Evolutionary conservation across 2,888 invertebrate species (phyloP).

Genomic region (Rotaria socialis): DNA sequence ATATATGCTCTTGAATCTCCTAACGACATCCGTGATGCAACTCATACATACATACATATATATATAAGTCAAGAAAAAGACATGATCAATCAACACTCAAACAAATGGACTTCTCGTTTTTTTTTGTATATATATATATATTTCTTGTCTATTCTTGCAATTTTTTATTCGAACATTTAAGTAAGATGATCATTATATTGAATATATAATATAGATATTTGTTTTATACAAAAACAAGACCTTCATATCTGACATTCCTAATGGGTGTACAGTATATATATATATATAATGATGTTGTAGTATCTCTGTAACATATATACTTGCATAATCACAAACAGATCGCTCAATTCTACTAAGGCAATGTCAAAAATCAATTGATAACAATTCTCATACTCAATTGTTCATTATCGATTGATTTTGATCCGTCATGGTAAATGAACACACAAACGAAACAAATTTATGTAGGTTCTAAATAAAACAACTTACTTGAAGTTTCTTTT

Average conservation of each 20-base stretch:
- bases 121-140: neutral
- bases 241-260: neutral
- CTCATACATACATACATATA: neutral
- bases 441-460: neutral
- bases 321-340: neutral
- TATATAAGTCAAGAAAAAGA: constrained; percentile 15
- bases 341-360: neutral
- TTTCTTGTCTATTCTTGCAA: neutral
- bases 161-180: neutral
- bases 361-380: too few species aligned
- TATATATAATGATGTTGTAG: too few species aligned
- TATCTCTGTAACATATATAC: neutral
- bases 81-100: constrained; percentile 9
- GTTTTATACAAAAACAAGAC: neutral
- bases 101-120: neutral
- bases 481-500: neutral
- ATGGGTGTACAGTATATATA: neutral
- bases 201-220: neutral
- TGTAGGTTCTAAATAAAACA: neutral
- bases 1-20: neutral
- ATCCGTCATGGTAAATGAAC: neutral
- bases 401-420: neutral
- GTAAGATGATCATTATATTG: neutral
- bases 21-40: constrained; percentile 5
- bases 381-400: neutral